Percentiles rank a stretch among this genome's conserved stretches.
phyloP scores from a whole-genome alignment of 2,113 vertebrate species.

The Rhinolophus sinicus region DNA sequence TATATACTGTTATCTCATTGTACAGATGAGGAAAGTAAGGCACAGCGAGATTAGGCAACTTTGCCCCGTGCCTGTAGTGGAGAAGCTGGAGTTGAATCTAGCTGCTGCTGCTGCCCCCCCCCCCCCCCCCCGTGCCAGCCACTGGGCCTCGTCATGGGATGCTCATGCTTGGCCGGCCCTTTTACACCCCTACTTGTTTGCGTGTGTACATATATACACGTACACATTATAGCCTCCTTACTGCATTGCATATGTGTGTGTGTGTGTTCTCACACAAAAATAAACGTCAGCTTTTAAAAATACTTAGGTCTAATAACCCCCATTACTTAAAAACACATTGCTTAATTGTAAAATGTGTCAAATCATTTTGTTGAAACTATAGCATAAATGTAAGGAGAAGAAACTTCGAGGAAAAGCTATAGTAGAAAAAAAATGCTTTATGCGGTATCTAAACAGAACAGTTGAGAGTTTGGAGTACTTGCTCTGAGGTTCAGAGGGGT shows the following conservation, averaged over 20 bases:
- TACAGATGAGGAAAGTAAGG: background rate
- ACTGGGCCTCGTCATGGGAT: background rate
- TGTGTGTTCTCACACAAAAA: background rate
- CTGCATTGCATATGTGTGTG: background rate
- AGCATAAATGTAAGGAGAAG: background rate
- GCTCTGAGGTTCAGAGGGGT: background rate
- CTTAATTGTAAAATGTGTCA: background rate
- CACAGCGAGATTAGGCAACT: background rate
- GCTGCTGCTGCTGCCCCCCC: background rate
- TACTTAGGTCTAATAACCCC: background rate
- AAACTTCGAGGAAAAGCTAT: background rate
- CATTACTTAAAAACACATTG: background rate
- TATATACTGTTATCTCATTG: background rate
- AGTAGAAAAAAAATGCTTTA: background rate
- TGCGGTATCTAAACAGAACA: background rate
- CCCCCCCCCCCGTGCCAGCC: background rate
- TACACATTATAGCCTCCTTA: background rate
- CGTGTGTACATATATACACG: fast-evolving
- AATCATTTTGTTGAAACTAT: background rate
- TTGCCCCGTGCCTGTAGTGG: background rate
- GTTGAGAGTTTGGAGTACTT: background rate
- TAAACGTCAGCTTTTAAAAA: background rate
- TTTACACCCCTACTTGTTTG: background rate
- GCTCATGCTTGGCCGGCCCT: background rate
- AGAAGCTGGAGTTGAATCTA: background rate